These are phyloP conservation scores for Microtus ochrogaster DNA, from an alignment of 2,113 vertebrate genomes.

Conservation along the genomic window DNA sequence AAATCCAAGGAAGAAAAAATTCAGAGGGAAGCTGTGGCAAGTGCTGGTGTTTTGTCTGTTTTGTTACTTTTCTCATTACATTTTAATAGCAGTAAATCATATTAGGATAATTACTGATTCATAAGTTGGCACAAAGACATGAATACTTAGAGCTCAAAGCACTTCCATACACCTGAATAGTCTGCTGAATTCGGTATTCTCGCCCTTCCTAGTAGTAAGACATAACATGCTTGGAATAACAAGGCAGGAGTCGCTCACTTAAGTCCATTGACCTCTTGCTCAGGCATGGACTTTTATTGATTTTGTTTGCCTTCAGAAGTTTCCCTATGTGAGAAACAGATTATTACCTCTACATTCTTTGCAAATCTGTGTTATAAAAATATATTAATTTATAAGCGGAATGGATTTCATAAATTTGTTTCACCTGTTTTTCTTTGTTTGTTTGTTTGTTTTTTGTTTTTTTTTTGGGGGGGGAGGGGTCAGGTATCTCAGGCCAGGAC, in stretches of 20 bases:
- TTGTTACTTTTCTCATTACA: not conserved
- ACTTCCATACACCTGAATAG: slow-evolving; percentile 22
- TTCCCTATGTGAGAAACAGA: not conserved
- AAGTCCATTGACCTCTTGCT: not conserved
- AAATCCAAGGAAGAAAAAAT: slow-evolving; percentile 42
- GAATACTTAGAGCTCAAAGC: not conserved
- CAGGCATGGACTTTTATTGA: not conserved
- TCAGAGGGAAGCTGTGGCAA: slow-evolving; percentile 39
- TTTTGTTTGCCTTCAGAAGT: slow-evolving; percentile 18
- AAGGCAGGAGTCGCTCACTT: not conserved
- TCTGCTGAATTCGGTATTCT: slow-evolving; percentile 18
- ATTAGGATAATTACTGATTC: slow-evolving; percentile 60
- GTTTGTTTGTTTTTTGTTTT: not conserved
- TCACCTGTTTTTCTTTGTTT: not conserved
- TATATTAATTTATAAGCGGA: not conserved
- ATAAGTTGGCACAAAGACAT: slow-evolving; percentile 41
- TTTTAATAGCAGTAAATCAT: slow-evolving; percentile 64
- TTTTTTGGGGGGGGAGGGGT: too few species aligned
- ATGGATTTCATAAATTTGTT: not conserved
- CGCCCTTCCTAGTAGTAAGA: not conserved
- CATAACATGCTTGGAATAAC: not conserved
- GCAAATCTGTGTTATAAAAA: not conserved
- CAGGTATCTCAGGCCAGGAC: not conserved
- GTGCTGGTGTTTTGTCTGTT: not conserved
- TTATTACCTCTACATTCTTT: not conserved